Conservation (phyloP, 1,140 invertebrate species). For the Littorina saxatilis region DNA sequence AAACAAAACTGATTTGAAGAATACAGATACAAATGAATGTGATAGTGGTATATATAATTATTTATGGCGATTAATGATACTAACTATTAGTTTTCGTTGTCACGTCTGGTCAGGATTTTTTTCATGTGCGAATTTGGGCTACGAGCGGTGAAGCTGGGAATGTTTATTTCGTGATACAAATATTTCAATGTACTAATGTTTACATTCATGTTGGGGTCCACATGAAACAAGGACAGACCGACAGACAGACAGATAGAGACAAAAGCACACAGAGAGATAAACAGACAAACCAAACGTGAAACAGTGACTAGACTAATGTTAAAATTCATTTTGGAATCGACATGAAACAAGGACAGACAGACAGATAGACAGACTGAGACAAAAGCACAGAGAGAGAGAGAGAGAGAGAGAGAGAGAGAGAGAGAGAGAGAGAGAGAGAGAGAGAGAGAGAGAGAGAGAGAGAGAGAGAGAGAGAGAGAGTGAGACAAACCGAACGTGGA, state of each 20-base stretch:
- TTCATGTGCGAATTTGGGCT: no score
- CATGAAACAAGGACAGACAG: neutral
- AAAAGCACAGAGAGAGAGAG: neutral
- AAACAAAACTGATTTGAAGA: no score
- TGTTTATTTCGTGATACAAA: no score
- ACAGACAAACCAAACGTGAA: neutral
- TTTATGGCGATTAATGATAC: no score
- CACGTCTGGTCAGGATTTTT: no score
- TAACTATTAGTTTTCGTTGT: no score
- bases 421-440: slow-evolving; percentile 9
- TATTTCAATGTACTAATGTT: no score
- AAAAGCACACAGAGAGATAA: neutral
- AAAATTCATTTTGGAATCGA: no score
- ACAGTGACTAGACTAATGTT: neutral
- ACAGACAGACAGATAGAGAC: neutral
- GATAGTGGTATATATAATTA: no score
- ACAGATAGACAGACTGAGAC: neutral
- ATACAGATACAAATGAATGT: no score
- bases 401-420: slow-evolving; percentile 22
- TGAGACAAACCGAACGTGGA: neutral
- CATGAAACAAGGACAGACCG: neutral
- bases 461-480: neutral
- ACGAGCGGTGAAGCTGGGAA: no score
- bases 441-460: slow-evolving; percentile 2
- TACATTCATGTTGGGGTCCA: no score